These are phyloP conservation scores for Oceanites oceanicus DNA, from an alignment of 2,113 vertebrate genomes.

Conservation along the genomic window DNA sequence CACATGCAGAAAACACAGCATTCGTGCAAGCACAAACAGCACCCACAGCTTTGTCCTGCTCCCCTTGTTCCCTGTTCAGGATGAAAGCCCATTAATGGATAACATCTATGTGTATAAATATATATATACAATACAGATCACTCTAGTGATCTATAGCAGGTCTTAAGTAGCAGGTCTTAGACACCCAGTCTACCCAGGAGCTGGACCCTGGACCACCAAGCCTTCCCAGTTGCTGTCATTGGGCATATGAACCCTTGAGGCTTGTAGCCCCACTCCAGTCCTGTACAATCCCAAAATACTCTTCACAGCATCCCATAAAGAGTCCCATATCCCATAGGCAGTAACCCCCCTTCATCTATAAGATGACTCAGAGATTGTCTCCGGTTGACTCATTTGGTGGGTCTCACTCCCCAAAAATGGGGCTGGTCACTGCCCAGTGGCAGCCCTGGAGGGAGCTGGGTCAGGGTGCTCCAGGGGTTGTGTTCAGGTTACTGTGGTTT, in stretches of 20 bases:
- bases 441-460: background rate
- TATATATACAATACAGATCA: background rate
- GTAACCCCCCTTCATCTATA: background rate
- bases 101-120: background rate
- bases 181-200: background rate
- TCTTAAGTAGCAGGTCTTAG: background rate
- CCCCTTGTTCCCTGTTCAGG: background rate
- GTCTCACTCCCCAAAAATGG: background rate
- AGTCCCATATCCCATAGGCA: background rate
- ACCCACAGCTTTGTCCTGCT: background rate
- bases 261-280: background rate
- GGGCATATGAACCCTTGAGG: background rate
- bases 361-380: background rate
- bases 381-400: background rate
- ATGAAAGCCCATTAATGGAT: background rate
- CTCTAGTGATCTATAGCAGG: background rate
- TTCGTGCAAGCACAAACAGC: background rate
- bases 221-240: background rate
- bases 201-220: background rate
- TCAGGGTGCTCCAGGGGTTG: background rate
- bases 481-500: background rate
- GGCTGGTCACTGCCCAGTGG: background rate
- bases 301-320: background rate
- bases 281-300: background rate
- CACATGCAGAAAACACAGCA: background rate